These are phyloP conservation scores for Cavia porcellus DNA, from an alignment of 2,113 vertebrate genomes.

Conservation along the genomic window DNA sequence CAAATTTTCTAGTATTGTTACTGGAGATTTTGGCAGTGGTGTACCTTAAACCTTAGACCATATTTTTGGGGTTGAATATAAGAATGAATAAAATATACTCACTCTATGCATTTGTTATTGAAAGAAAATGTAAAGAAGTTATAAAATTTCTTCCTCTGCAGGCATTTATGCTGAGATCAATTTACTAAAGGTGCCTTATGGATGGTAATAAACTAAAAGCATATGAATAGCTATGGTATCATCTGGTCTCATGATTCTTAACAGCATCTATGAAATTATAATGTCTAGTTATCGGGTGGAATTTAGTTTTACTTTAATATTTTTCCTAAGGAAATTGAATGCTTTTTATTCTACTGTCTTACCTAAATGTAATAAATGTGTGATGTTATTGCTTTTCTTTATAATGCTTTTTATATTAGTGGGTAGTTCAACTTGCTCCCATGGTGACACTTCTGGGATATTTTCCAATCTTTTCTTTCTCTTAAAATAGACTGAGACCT, in stretches of 20 bases:
- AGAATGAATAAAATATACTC: slow-evolving; percentile 35
- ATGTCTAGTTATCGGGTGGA: slow-evolving; percentile 47
- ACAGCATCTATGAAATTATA: slow-evolving; percentile 12
- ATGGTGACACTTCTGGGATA: slow-evolving; percentile 77
- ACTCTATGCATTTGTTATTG: background rate
- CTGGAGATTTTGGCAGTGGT: background rate
- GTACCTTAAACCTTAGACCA: background rate
- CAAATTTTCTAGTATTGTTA: background rate
- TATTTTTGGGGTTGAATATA: slow-evolving; percentile 26
- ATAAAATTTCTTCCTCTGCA: slow-evolving; percentile 8
- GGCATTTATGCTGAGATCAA: background rate
- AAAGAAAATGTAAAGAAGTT: background rate
- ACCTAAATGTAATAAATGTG: slow-evolving; percentile 69
- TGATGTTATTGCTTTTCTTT: slow-evolving; percentile 61
- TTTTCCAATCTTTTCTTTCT: slow-evolving; percentile 74
- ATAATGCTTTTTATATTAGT: slow-evolving; percentile 70
- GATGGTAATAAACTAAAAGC: background rate
- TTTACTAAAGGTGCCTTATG: slow-evolving; percentile 21
- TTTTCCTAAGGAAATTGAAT: slow-evolving; percentile 63
- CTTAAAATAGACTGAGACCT: slow-evolving; percentile 73
- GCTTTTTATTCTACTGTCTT: slow-evolving; percentile 59
- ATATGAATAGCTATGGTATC: background rate
- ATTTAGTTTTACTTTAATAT: slow-evolving; percentile 68
- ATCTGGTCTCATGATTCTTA: slow-evolving; percentile 18
- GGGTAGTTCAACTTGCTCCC: slow-evolving; percentile 62